Base-by-base conservation (phyloP, 1,140 invertebrate genomes). In the Sitodiplosis mosellana region DNA sequence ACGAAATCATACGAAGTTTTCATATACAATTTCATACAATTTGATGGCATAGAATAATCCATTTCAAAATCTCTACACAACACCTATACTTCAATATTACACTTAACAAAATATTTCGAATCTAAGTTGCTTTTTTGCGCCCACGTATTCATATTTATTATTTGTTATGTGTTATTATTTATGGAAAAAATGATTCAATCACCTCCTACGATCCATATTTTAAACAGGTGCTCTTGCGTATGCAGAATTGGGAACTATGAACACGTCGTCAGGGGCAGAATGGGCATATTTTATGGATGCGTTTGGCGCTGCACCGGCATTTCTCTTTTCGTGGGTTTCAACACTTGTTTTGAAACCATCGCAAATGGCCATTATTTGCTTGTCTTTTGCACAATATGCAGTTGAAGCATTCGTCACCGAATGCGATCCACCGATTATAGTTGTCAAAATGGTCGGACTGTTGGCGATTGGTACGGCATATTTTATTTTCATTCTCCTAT, bases 311-410 rank as follows among this genome's bases (percentile, higher is more conserved):
- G 76, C 88, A 46, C 84, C 87, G 42, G 87, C 87, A 49, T 94
- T 90, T 65, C 71, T 93, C 33, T 92, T 90, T 66, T 85, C 83
- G 55, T 92, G 89, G 89, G 84, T 87, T 54, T 87, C 83, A 38
- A 86, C 88, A 34, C 71, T 94, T 56, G 82, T 94, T 46, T 71
- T 94, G 48, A 93, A 93, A 68, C 87, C 88, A 46, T 87, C 87
- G 34, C 88, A 92, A 65, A 83, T 90, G 79, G 87, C 87, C 48
- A 91, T 95, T 57, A 92, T 94, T 57, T 87, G 84, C 58, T 68
- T 94, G 52, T 91, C 89, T 52, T 95, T 94, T 69, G 87, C 88
- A 22, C 83, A 93, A 63, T 95, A 96, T 64, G 80, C 87, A 21
- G 83, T 89, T n/a, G 84, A 89, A 56, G 86, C 89, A 11, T 92